Conservation (phyloP, 2,797 vertebrate genomes). For the Setipinna tenuifilis region DNA sequence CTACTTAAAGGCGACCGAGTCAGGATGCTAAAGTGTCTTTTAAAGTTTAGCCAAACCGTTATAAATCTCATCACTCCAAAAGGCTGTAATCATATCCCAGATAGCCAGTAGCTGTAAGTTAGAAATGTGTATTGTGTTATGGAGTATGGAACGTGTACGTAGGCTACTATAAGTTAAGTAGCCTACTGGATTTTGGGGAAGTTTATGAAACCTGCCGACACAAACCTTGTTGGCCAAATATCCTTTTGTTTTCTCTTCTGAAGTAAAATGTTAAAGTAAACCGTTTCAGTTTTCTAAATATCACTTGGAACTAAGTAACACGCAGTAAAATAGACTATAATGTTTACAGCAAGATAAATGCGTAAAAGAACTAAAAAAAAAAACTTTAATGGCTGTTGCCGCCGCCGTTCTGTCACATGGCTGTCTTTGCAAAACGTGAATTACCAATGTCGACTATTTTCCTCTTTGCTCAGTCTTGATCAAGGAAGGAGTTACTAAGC, state of each 20-base stretch:
- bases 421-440: not conserved
- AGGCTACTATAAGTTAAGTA: not conserved
- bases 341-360: not conserved
- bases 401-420: not conserved
- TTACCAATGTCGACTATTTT: not conserved
- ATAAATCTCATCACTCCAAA: not conserved
- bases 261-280: no score
- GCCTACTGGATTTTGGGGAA: not conserved
- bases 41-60: not conserved
- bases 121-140: not conserved
- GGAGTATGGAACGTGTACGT: not conserved
- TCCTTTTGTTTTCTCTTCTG: no score
- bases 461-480: not conserved
- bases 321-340: not conserved
- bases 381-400: not conserved
- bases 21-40: not conserved
- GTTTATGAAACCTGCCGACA: not conserved
- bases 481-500: not conserved
- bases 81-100: not conserved
- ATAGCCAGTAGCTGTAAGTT: not conserved
- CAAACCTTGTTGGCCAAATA: not conserved
- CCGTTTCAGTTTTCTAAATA: no score
- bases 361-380: not conserved
- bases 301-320: no score
- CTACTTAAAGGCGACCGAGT: not conserved